These are phyloP conservation scores for Sparus aurata DNA, from an alignment of 2,797 vertebrate genomes.

Conservation along the genomic window DNA sequence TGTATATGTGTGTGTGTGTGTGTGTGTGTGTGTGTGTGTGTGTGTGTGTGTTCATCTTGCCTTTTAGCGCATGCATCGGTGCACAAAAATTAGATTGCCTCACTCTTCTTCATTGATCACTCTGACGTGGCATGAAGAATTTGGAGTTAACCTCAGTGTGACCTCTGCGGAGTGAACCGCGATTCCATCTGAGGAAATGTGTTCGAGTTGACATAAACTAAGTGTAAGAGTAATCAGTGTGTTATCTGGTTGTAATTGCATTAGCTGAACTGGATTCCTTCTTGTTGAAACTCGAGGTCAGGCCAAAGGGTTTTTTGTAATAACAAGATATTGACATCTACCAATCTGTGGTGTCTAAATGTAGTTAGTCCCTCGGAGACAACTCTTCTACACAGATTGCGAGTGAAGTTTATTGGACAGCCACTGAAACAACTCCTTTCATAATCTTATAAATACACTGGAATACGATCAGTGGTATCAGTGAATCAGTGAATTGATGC, in stretches of 20 bases:
- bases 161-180: constrained; percentile 29
- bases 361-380: constrained; percentile 34
- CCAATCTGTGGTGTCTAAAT: constrained; percentile 48
- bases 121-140: constrained; percentile 3
- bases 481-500: constrained; percentile 46
- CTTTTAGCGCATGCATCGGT: not conserved
- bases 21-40: too few relatives aligned
- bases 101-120: not conserved
- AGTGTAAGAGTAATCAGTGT: constrained; percentile 16
- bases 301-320: constrained; percentile 45
- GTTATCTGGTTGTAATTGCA: constrained; percentile 41
- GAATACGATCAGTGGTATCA: constrained; percentile 33
- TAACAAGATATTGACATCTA: constrained; percentile 48
- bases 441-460: constrained; percentile 14
- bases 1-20: too few relatives aligned
- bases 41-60: too few relatives aligned
- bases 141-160: constrained; percentile 25
- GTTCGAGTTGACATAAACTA: constrained; percentile 5
- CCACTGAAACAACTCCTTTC: constrained; percentile 16
- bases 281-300: constrained; percentile 42
- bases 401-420: constrained; percentile 27
- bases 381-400: constrained; percentile 13
- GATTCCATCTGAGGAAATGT: constrained; percentile 17
- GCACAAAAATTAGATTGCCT: not conserved
- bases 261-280: constrained; percentile 8